These are phyloP conservation scores for Pelecanoides urinatrix DNA, from an alignment of 2,113 vertebrate genomes.

Conservation along the genomic window DNA sequence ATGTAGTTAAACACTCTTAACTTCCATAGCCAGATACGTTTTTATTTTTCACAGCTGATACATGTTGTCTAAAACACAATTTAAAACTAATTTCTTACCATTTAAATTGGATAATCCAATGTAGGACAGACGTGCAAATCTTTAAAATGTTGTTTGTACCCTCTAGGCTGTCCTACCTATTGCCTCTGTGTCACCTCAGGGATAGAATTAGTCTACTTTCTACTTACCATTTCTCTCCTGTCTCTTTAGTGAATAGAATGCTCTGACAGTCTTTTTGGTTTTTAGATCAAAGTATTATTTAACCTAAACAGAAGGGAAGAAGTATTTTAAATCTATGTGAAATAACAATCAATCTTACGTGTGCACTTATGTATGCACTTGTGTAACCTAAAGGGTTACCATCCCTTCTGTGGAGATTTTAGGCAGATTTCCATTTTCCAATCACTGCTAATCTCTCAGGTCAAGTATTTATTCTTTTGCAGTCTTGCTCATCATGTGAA, in stretches of 20 bases:
- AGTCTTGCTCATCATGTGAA: neutral
- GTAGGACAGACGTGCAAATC: neutral
- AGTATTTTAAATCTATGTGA: neutral
- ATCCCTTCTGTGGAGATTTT: neutral
- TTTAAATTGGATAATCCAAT: neutral
- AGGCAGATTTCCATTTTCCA: neutral
- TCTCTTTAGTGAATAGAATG: neutral
- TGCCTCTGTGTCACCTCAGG: neutral
- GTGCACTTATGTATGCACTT: neutral
- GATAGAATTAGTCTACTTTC: neutral
- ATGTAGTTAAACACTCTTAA: neutral
- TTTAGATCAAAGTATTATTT: neutral
- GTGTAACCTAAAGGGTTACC: neutral
- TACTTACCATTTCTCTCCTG: neutral
- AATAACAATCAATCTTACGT: neutral
- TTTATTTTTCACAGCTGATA: neutral
- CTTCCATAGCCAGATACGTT: neutral
- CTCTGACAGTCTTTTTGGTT: neutral
- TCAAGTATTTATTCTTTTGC: neutral
- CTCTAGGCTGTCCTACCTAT: neutral
- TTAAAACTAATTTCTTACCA: neutral
- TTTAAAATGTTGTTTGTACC: neutral
- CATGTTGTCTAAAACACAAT: neutral
- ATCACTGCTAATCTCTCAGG: neutral
- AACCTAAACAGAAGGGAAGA: neutral